Evolutionary conservation across 2,797 vertebrate genomes (phyloP).

Genomic region (Chelon labrosus): DNA sequence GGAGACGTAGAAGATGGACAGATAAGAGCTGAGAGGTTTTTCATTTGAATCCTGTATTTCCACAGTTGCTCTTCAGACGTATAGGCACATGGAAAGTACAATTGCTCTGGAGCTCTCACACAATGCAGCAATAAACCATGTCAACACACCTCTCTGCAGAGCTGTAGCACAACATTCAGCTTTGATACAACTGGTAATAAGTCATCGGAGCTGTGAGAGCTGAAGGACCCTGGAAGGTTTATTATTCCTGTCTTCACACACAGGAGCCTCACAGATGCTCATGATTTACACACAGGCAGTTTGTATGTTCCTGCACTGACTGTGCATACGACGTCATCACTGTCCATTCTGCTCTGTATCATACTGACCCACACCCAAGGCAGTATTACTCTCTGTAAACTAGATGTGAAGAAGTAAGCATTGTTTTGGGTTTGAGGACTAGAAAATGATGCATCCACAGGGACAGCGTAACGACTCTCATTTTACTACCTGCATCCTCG

Average conservation of each 20-base stretch:
- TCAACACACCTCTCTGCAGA: constrained; percentile 27
- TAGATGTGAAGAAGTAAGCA: constrained; percentile 3
- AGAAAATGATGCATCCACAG: too few species aligned
- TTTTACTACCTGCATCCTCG: too few species aligned
- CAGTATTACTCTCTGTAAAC: not conserved
- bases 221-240: constrained; percentile 54
- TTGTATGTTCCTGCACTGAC: not conserved
- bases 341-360: not conserved
- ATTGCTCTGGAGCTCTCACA: not conserved
- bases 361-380: not conserved
- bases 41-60: too few species aligned
- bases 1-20: not conserved
- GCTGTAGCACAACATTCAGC: constrained; percentile 42
- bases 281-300: constrained; percentile 39
- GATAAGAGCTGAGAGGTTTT: too few species aligned
- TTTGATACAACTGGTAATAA: constrained; percentile 63
- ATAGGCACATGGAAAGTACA: too few species aligned
- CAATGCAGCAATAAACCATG: constrained; percentile 36
- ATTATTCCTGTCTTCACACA: constrained; percentile 46
- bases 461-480: too few species aligned
- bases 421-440: too few species aligned
- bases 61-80: too few species aligned
- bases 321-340: not conserved
- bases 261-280: constrained; percentile 19
- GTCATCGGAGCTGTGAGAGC: constrained; percentile 64